These are phyloP conservation scores for Porites cylindrica DNA, from an alignment of 92 coral and sea anemone genomes.

Conservation along the genomic window DNA sequence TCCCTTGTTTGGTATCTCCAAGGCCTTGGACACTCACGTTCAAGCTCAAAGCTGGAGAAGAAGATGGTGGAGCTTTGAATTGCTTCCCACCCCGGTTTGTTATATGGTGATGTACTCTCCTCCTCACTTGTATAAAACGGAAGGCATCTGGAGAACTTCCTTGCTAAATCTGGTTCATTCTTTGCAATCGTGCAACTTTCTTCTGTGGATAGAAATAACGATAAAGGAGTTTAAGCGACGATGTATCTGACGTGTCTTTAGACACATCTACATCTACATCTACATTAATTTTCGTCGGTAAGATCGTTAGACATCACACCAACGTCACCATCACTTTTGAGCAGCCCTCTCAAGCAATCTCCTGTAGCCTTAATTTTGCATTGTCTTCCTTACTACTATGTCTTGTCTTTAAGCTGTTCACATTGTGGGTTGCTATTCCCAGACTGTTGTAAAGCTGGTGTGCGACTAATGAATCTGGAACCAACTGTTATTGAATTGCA, in stretches of 20 bases:
- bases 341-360: no score
- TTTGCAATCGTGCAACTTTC: slow-evolving; percentile 50
- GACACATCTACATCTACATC: no score
- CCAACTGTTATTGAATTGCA: no score
- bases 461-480: no score
- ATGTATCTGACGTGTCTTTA: background rate
- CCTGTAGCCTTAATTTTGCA: no score
- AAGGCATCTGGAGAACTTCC: slow-evolving; percentile 73
- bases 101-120: slow-evolving; percentile 71
- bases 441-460: no score
- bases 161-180: slow-evolving; percentile 61
- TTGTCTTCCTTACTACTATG: no score
- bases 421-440: no score
- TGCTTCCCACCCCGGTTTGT: slow-evolving; percentile 84
- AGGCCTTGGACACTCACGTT: slow-evolving; percentile 79
- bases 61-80: slow-evolving; percentile 65
- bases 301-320: no score
- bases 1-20: slow-evolving; percentile 78
- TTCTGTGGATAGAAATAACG: slow-evolving; percentile 38
- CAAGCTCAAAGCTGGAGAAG: slow-evolving; percentile 63
- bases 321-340: no score
- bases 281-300: no score
- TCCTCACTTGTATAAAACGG: slow-evolving; percentile 58
- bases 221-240: background rate
- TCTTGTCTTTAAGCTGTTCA: no score